A percentile compares a stretch with the other conserved stretches of the same genome.
Evolutionary conservation across 1,140 invertebrate species (phyloP).

Genomic region (Drosophila tani): DNA sequence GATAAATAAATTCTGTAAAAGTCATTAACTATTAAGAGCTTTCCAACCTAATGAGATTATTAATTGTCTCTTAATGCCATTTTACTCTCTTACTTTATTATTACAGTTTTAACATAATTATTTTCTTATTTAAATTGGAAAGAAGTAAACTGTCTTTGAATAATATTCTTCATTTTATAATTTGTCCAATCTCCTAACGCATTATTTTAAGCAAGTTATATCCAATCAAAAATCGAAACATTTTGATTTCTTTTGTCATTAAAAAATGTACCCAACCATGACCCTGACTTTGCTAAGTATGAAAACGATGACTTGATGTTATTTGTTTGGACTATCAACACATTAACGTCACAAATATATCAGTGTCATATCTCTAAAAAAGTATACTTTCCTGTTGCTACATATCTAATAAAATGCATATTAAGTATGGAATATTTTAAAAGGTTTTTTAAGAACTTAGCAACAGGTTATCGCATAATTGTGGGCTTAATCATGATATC

Average conservation of each 20-base stretch:
- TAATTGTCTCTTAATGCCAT: too few species aligned
- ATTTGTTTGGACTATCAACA: not conserved
- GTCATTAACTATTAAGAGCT: too few species aligned
- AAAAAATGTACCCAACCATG: not conserved
- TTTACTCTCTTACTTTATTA: not conserved
- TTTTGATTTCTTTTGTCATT: not conserved
- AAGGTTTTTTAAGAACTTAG: not conserved
- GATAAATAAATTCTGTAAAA: too few species aligned
- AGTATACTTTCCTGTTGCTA: not conserved
- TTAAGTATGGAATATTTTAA: not conserved
- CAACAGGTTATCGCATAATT: not conserved
- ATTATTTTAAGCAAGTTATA: too few species aligned
- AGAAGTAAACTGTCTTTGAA: not conserved
- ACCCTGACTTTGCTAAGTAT: not conserved
- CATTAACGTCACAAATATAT: not conserved
- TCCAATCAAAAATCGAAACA: too few species aligned
- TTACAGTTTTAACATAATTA: too few species aligned
- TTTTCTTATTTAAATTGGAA: not conserved
- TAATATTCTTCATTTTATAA: not conserved
- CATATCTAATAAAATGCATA: not conserved
- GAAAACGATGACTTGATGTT: too few species aligned
- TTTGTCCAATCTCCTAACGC: too few species aligned
- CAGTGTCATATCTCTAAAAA: not conserved
- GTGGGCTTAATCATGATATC: not conserved
- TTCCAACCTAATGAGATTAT: too few species aligned